These are phyloP conservation scores for Tragopan temminckii DNA, from an alignment of 2,797 vertebrate genomes.

Conservation along the genomic window DNA sequence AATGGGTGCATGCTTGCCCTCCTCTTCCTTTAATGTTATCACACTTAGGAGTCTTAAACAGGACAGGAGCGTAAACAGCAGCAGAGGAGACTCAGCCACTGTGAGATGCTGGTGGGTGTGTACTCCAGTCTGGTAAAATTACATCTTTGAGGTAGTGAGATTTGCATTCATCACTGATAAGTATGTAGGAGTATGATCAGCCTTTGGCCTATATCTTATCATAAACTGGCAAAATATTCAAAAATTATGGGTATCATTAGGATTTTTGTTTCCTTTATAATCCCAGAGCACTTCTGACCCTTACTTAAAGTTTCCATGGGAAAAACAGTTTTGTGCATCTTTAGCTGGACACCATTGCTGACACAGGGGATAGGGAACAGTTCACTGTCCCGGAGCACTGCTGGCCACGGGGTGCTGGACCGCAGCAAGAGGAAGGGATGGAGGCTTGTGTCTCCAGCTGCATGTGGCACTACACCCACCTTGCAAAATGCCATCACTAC, in stretches of 20 bases:
- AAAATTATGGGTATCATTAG: neutral
- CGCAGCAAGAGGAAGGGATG: neutral
- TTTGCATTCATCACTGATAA: neutral
- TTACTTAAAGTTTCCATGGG: neutral
- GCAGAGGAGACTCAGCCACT: neutral
- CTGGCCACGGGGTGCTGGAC: neutral
- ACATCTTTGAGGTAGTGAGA: neutral
- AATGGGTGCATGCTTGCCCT: neutral
- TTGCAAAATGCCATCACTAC: neutral
- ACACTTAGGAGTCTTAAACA: neutral
- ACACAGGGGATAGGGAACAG: neutral
- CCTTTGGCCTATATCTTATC: neutral
- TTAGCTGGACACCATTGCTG: neutral
- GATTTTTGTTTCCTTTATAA: neutral
- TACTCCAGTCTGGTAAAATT: neutral
- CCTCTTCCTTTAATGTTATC: neutral
- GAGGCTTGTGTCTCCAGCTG: neutral
- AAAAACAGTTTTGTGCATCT: neutral
- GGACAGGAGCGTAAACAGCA: neutral
- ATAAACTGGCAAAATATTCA: neutral
- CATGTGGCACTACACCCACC: neutral
- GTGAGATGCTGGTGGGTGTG: neutral
- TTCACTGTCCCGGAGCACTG: fast-evolving
- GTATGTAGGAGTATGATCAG: neutral
- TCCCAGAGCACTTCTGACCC: neutral